phyloP scores from a whole-genome alignment of 2,888 invertebrate species.

The Drosophila fulvimacula region DNA sequence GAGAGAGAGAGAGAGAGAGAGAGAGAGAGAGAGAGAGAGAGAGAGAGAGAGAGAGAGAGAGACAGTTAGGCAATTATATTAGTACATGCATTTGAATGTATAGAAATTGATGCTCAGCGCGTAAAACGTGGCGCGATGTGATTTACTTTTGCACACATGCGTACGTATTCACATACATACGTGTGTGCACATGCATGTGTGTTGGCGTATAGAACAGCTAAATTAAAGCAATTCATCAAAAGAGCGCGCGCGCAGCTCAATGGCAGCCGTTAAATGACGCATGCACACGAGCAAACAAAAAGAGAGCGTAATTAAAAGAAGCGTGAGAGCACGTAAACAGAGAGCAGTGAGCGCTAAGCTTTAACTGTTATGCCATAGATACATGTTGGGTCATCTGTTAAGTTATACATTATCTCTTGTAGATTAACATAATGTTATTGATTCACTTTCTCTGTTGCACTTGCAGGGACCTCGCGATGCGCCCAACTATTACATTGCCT shows the following conservation, averaged over 20 bases:
- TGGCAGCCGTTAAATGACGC: constrained; percentile 45
- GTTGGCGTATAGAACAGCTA: constrained; percentile 1
- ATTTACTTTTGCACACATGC: constrained; percentile 37
- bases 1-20: neutral
- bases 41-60: neutral
- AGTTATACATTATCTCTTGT: neutral
- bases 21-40: neutral
- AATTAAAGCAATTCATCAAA: constrained; percentile 43
- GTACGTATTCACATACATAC: neutral
- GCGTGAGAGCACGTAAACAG: neutral
- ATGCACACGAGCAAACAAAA: constrained; percentile 8
- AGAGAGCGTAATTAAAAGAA: constrained; percentile 10
- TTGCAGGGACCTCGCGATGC: constrained; percentile 93
- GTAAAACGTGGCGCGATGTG: constrained; percentile 29
- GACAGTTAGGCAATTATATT: constrained; percentile 1
- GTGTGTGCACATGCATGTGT: neutral
- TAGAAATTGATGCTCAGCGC: neutral
- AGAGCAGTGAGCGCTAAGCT: constrained; percentile 20
- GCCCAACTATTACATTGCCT: constrained; percentile 94
- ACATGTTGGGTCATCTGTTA: neutral
- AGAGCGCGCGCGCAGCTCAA: constrained; percentile 42
- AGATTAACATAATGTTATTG: neutral
- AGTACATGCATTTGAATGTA: neutral
- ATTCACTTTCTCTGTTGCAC: neutral
- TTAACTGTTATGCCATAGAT: constrained; percentile 61